These are phyloP conservation scores for Empidonax alnorum DNA, from an alignment of 2,113 vertebrate species.

Conservation along the genomic window DNA sequence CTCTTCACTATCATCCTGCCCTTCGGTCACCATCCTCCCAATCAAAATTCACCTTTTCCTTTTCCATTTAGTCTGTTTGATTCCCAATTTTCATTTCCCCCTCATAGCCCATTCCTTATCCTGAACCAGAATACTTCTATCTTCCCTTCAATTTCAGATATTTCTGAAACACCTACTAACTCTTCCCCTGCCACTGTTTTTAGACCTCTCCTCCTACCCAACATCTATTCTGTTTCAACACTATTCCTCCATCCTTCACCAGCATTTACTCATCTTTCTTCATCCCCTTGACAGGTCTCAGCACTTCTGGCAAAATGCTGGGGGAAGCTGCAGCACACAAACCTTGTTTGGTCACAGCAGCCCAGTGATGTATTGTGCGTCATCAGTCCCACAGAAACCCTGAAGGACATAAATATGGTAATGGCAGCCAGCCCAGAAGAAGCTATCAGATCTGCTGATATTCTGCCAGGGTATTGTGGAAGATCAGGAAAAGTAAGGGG, in stretches of 20 bases:
- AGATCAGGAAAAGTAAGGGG: slow-evolving; percentile 30
- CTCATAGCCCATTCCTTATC: background rate
- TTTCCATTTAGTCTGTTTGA: background rate
- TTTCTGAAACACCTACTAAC: slow-evolving; percentile 38
- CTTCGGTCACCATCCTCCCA: background rate
- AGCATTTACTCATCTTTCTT: slow-evolving; percentile 42
- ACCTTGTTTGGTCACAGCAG: slow-evolving; percentile 48
- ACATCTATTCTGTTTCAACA: slow-evolving; percentile 28
- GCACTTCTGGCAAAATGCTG: slow-evolving; percentile 35
- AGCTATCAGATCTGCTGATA: slow-evolving; percentile 39
- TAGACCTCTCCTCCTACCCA: slow-evolving; percentile 41
- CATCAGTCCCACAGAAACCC: slow-evolving; percentile 48
- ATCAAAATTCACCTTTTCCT: background rate
- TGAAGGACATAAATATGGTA: slow-evolving; percentile 35
- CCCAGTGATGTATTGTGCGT: slow-evolving; percentile 24
- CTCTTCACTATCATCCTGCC: background rate
- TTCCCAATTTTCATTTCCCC: background rate
- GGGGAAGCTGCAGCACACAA: slow-evolving; percentile 31
- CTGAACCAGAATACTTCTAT: background rate
- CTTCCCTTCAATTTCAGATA: slow-evolving; percentile 7
- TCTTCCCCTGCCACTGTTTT: slow-evolving; percentile 27
- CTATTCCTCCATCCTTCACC: slow-evolving; percentile 1
- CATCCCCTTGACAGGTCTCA: background rate
- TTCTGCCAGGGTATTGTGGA: slow-evolving; percentile 11
- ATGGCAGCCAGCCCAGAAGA: slow-evolving; percentile 52